Base-by-base conservation (phyloP, 1,140 invertebrate genomes). In the Pteromalus puparum region DNA sequence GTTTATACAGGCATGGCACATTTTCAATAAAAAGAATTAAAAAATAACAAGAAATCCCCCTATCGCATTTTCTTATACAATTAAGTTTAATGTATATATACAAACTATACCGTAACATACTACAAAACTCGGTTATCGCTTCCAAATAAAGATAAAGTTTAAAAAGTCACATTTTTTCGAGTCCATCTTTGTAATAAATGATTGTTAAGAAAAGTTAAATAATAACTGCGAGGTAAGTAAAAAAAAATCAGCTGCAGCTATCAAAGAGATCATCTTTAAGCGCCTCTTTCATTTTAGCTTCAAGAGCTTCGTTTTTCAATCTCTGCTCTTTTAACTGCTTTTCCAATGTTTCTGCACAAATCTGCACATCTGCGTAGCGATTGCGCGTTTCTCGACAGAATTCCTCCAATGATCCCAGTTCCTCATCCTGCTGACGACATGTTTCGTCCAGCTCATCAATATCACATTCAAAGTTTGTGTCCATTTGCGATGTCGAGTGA, bases 201-300 rank as follows among this genome's bases (percentile, higher is more conserved):
- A 61, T 61, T 3, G 9, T 77, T 24, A 24, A 61, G n/a, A 61
- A 53, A 24, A 74, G 34, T 42, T 18, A 77, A 75, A 38, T 9
- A 75, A 15, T 13, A 75, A 76, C 61, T 15, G n/a, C n/a, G 34
- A 21, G 15, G 28, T 75, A 75, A 77, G 26, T 61, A 77, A 10
- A 38, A 42, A 48, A 48, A 30, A 68, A 81, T 81, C 79, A 81
- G 18, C 34, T 81, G 24, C 12, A 15, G 4, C 24, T 34, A 15
- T 75, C 13, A 18, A 74, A 67, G 15, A 15, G 0, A 10, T 81
- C 83, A 26, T 81, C 83, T 21, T 81, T 6, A 10, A 93, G 88
- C 3, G 92, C 92, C 65, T 88, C 81, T 24, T 83, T 87, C 18
- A 93, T 38, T 70, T 77, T 88, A 65, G 90, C 86, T 42, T 92